These are phyloP conservation scores for Lamellibrachia satsuma DNA, from an alignment of 2,888 invertebrate genomes.

Conservation along the genomic window DNA sequence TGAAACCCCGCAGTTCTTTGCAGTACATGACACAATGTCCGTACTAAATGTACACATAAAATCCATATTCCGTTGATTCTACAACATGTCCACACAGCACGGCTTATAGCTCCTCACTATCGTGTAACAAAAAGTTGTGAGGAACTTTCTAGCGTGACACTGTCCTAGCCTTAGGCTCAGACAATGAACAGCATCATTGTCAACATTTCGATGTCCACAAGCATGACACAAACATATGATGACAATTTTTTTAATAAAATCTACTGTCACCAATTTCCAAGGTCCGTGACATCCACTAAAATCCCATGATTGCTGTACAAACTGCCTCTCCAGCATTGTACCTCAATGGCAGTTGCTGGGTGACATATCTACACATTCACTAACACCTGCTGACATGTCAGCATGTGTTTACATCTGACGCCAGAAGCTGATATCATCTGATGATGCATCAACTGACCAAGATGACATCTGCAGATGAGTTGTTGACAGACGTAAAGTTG, in stretches of 20 bases:
- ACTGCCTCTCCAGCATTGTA: neutral
- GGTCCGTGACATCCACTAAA: neutral
- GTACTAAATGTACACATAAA: neutral
- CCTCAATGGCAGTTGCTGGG: neutral
- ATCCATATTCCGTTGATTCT: neutral
- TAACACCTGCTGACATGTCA: neutral
- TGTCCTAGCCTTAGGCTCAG: neutral
- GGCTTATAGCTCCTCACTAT: neutral
- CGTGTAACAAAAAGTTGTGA: neutral
- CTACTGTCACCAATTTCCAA: neutral
- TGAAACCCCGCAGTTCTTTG: no score
- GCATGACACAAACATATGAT: neutral
- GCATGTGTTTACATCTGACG: neutral
- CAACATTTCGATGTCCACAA: neutral
- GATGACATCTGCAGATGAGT: slow-evolving; percentile 2
- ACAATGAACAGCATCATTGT: neutral
- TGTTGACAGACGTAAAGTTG: neutral
- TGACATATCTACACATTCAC: slow-evolving; percentile 17
- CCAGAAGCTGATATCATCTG: neutral
- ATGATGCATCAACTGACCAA: neutral
- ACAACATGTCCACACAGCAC: neutral
- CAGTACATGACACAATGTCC: neutral
- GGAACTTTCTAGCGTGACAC: neutral
- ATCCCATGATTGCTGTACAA: neutral
- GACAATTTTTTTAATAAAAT: neutral